These are phyloP conservation scores for Drosophila ezoana DNA, from an alignment of 2,888 invertebrate genomes.

Conservation along the genomic window DNA sequence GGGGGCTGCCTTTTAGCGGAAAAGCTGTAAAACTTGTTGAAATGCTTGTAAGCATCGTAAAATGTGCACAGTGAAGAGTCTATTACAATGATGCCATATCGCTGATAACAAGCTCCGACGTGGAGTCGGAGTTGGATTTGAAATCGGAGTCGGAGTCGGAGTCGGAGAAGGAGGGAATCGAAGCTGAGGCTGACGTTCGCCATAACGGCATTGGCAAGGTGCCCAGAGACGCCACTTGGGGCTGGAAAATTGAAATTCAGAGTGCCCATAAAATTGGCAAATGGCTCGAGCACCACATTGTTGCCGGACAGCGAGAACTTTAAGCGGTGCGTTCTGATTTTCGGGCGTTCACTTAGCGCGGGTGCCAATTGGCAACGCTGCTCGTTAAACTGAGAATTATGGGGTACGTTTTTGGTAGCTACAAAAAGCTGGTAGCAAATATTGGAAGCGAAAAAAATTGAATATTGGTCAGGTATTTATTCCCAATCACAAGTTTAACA, in stretches of 20 bases:
- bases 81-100: slow-evolving; percentile 76
- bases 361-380: slow-evolving; percentile 24
- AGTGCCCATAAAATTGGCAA: slow-evolving; percentile 66
- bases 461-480: neutral
- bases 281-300: slow-evolving; percentile 61
- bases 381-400: slow-evolving; percentile 26
- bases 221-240: slow-evolving; percentile 31
- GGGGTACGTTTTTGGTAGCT: no score
- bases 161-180: neutral
- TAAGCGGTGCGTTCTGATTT: slow-evolving; percentile 33
- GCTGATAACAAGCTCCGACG: slow-evolving; percentile 59
- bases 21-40: slow-evolving; percentile 81
- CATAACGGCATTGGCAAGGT: slow-evolving; percentile 60
- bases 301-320: slow-evolving; percentile 44
- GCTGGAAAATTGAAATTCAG: slow-evolving; percentile 61
- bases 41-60: slow-evolving; percentile 78
- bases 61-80: slow-evolving; percentile 72
- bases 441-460: neutral
- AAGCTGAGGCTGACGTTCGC: neutral
- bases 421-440: neutral
- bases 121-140: slow-evolving; percentile 19
- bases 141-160: slow-evolving; percentile 7
- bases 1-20: slow-evolving; percentile 74
- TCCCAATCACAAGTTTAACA: no score
- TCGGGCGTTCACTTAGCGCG: slow-evolving; percentile 25